Evolutionary conservation across 1,140 invertebrate species (phyloP), one percentile per base, ranked within the genome.

Genomic region (Atta texana): DNA sequence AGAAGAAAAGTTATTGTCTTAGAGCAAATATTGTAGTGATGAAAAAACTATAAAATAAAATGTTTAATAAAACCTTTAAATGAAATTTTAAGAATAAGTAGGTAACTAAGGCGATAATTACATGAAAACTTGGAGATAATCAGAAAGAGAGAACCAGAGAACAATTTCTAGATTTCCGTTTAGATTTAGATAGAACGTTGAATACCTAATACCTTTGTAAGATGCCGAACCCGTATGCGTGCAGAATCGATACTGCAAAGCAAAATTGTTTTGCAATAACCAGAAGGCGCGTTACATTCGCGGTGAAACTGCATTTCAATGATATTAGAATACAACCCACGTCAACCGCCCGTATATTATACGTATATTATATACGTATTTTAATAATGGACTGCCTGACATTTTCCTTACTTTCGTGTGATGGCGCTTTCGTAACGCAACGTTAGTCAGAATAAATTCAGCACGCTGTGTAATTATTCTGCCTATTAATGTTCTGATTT

Each of bases 211-310:
- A 82, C 59, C 51, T 78, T 82, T 49, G 64, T 61, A 76, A 84
- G 66, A 75, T 87, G 66, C 87, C 68, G 66, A 91, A 88, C 87
- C 77, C 82, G 88, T 77, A 51, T 87, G 69, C 55, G 31, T 80
- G 59, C 51, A 53, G 57, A 55, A 49, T 28, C 66, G 49, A 86
- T 68, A 77, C 55, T 24, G 61, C 51, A 8, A 64, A 61, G 57
- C n/a, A 69, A 78, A 91, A 91, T 90, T 75, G 77, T 91, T 91
- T 90, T 85, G 89, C 87, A 91, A 91, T 85, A 90, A 90, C 76
- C 66, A 81, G 78, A 69, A 81, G 55, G 89, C 64, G 88, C 87
- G 72, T 88, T 88, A 75, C 66, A 18, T 61, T 57, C 66, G 51
- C 49, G 10, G 74, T 51, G 63, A 84, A 88, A 90, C 88, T 55